Evolutionary conservation across 2,113 vertebrate species (phyloP), one percentile per base, ranked within the genome.

Genomic region (Erythrolamprus reginae): DNA sequence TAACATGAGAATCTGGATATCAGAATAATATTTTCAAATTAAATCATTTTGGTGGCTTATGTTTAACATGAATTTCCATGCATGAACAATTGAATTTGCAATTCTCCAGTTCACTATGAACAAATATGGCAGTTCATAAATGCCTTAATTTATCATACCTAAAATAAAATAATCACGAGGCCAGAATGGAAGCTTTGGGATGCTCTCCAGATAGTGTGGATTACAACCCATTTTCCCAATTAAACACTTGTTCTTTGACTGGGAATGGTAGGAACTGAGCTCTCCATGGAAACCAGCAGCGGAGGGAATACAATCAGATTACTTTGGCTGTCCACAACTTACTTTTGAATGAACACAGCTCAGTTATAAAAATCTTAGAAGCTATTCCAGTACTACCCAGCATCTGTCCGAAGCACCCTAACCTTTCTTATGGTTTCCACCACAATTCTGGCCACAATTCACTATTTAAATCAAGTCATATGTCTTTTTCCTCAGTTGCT

Each of bases 111-210:
- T 47, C 13, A 58, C n/a, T 89, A 13, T 42, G 21, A 82, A 52
- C 24, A 38, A 53, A 33, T 33, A 53, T 10, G 33, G 19, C 50
- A 53, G 2, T 5, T 26, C 56, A 89, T 92, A 91, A 82, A 24
- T 50, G 12, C 1, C 23, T 2, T 70, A 89, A 94, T 85, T 58
- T 90, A 82, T 86, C 83, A 82, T 94, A 92, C 92, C 86, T 42
- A 53, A 70, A 61, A 50, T 84, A 50, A 38, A 87, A 61, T 84
- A 89, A 88, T 92, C 45, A 94, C 89, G 84, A 0, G 89, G 21
- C 10, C 17, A 51, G 42, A 53, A 26, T 1, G 19, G 48, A 82
- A 90, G 8, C 38, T 65, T 4, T 26, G 1, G 8, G 56, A 17
- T 38, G 65, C 15, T 38, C 28, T 70, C 65, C n/a, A 38, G 2